Evolutionary conservation across 2,797 vertebrate species (phyloP).

Genomic region (Falco biarmicus): DNA sequence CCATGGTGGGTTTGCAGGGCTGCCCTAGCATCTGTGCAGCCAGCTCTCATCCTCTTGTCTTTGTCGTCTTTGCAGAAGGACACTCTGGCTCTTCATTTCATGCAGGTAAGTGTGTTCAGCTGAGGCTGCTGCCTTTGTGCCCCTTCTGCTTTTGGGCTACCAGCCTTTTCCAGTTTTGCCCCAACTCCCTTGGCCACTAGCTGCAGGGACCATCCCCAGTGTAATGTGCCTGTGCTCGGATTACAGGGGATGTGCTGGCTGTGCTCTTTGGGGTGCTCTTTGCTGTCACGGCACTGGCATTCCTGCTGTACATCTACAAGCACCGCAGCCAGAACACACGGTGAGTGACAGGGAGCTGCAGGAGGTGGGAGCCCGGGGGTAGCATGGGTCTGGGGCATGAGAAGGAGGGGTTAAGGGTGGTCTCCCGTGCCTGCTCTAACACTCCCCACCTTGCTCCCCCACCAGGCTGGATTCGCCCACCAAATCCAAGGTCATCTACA

Average conservation of each 20-base stretch:
- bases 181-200: not conserved
- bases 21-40: not conserved
- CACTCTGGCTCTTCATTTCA: conserved; percentile 31
- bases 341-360: not conserved
- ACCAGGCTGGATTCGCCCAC: not conserved
- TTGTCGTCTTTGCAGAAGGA: not conserved
- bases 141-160: not conserved
- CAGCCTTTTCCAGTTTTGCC: not conserved
- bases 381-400: fast-evolving
- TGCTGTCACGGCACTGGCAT: conserved; percentile 65
- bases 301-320: conserved; percentile 73
- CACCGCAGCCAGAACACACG: conserved; percentile 40
- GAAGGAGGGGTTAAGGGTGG: not conserved
- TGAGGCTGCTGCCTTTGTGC: not conserved
- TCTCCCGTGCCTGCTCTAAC: not conserved
- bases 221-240: not conserved
- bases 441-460: fast-evolving
- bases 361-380: fast-evolving
- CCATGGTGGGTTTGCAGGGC: not conserved
- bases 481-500: conserved; percentile 71
- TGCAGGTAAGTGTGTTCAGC: not conserved
- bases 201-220: fast-evolving
- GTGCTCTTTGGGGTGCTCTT: conserved; percentile 79
- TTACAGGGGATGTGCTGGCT: conserved; percentile 76
- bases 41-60: not conserved